phyloP scores from a whole-genome alignment of 2,888 invertebrate species.

The Rhimphoctona megacephalus region DNA sequence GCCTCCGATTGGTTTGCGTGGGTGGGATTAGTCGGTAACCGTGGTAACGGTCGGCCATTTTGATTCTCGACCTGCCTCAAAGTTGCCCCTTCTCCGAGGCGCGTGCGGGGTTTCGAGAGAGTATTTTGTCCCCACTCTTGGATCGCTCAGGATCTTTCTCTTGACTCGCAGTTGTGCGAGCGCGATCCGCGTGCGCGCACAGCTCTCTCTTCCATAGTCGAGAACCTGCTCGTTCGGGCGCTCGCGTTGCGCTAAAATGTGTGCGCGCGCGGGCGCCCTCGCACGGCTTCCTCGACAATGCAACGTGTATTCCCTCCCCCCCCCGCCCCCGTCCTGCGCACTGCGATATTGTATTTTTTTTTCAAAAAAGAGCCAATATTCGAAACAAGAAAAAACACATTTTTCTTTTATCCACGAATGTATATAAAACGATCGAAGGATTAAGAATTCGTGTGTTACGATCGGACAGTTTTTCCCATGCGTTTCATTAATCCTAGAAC shows the following conservation, averaged over 20 bases:
- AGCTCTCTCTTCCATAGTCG: constrained; percentile 1
- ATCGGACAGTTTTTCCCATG: constrained; percentile 37
- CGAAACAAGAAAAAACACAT: background rate
- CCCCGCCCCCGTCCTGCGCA: background rate
- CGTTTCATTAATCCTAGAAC: constrained; percentile 35
- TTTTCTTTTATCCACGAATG: background rate
- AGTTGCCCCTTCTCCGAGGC: constrained; percentile 67
- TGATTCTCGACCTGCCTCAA: constrained; percentile 81
- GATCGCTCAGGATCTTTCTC: background rate
- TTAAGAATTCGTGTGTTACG: constrained; percentile 31
- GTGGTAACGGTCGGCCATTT: constrained; percentile 81
- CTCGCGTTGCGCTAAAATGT: background rate
- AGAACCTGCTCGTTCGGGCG: background rate
- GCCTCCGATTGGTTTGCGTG: constrained; percentile 71
- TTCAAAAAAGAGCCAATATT: background rate
- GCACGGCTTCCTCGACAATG: background rate
- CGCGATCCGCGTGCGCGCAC: constrained; percentile 14
- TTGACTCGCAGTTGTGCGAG: background rate
- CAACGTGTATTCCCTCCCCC: background rate
- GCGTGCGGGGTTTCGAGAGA: background rate
- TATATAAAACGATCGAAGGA: constrained; percentile 26
- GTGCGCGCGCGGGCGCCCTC: constrained; percentile 5
- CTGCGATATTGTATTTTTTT: background rate
- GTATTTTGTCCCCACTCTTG: background rate
- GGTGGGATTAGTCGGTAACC: constrained; percentile 74